Percentiles rank a stretch among this genome's conserved stretches.
phyloP scores from a whole-genome alignment of 2,888 invertebrate species.

The Coenonympha glycerion region DNA sequence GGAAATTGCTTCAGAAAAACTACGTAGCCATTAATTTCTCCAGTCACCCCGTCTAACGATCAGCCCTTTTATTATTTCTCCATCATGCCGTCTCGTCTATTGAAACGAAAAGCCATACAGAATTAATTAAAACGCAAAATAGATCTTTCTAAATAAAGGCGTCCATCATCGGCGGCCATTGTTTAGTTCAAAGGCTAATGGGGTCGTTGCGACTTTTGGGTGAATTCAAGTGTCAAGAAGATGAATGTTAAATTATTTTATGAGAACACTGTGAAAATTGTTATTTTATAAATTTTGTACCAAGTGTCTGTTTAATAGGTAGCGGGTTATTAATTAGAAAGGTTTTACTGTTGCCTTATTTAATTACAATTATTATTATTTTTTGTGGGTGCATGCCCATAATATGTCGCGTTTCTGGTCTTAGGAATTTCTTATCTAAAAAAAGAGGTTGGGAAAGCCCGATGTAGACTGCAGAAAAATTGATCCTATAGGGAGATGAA shows the following conservation, averaged over 20 bases:
- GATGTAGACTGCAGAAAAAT: too few relatives aligned
- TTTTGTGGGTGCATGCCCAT: too few relatives aligned
- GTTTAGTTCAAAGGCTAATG: conserved; percentile 68
- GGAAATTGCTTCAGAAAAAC: too few relatives aligned
- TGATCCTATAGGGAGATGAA: too few relatives aligned
- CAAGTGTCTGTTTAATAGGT: too few relatives aligned
- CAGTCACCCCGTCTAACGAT: background rate
- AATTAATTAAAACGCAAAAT: conserved; percentile 13
- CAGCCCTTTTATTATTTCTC: background rate
- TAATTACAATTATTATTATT: too few relatives aligned
- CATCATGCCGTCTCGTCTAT: background rate
- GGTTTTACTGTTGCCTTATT: too few relatives aligned
- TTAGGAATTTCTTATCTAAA: too few relatives aligned
- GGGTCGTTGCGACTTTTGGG: conserved; percentile 48
- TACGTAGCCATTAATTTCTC: too few relatives aligned
- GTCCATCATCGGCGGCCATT: conserved; percentile 36
- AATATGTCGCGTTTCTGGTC: too few relatives aligned
- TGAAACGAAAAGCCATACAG: conserved; percentile 6
- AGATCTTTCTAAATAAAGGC: conserved; percentile 9
- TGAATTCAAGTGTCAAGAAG: conserved; percentile 67
- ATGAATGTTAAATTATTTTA: conserved; percentile 68
- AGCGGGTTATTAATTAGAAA: too few relatives aligned
- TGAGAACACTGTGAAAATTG: conserved; percentile 46
- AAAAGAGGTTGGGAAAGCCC: too few relatives aligned
- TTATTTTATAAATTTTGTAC: conserved; percentile 10